Conservation (phyloP, 2,113 vertebrate species). For the Scomber scombrus region DNA sequence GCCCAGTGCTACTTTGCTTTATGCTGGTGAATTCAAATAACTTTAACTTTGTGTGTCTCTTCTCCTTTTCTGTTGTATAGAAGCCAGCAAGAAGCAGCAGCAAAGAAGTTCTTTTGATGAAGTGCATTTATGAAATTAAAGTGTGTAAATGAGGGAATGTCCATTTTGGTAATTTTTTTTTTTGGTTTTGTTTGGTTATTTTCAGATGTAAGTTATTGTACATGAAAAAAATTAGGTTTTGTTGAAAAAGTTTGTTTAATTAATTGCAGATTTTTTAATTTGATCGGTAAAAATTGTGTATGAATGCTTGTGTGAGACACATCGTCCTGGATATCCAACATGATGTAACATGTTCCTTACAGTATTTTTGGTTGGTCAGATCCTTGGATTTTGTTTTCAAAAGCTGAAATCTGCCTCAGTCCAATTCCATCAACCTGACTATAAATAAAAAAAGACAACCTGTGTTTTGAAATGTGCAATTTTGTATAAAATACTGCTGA, state of each 20-base stretch:
- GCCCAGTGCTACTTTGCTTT: no score
- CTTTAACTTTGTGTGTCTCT: slow-evolving; percentile 32
- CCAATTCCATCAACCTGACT: slow-evolving; percentile 35
- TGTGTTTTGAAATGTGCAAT: slow-evolving; percentile 77
- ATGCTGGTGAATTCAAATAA: not conserved
- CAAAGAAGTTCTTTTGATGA: slow-evolving; percentile 99
- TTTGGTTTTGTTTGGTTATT: slow-evolving; percentile 54
- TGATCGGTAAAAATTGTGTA: slow-evolving; percentile 67
- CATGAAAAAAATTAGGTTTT: slow-evolving; percentile 70
- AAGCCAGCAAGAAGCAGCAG: slow-evolving; percentile 98
- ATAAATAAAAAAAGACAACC: slow-evolving; percentile 48
- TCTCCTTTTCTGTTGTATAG: slow-evolving; percentile 74
- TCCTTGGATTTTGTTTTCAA: slow-evolving; percentile 52
- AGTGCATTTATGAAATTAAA: slow-evolving; percentile 43
- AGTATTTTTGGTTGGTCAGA: slow-evolving; percentile 72
- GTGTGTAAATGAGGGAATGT: slow-evolving; percentile 84
- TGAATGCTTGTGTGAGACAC: slow-evolving; percentile 63
- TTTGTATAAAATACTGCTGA: slow-evolving; percentile 71
- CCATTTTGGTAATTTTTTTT: slow-evolving; percentile 72
- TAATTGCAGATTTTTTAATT: slow-evolving; percentile 79
- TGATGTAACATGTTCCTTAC: slow-evolving; percentile 75
- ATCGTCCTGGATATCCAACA: slow-evolving; percentile 52
- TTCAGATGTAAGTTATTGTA: slow-evolving; percentile 85
- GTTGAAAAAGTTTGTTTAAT: slow-evolving; percentile 70
- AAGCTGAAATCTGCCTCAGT: slow-evolving; percentile 43